Base-by-base conservation (phyloP, 2,113 vertebrate genomes). In the Centropus bengalensis region DNA sequence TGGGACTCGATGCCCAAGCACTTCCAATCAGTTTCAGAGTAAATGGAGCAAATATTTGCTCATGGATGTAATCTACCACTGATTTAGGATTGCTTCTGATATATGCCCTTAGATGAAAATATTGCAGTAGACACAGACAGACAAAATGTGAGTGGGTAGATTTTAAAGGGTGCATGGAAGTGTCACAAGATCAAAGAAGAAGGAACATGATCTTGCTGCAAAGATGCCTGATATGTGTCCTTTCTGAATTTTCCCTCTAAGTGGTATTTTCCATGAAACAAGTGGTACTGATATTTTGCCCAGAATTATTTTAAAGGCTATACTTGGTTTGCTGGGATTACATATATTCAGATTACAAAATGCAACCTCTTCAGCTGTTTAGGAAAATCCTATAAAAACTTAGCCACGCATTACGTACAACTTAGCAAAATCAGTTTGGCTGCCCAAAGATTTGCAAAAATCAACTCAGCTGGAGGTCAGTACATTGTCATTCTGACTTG, bases 1-100 rank as follows among this genome's bases (percentile, higher is more conserved):
- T 51, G 15, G 73, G 63, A 47, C 18, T 85, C 21, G 71, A 74
- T 89, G 63, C 20, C 23, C 26, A 38, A 79, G 51, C 26, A 80
- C 75, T 47, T 89, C 62, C 38, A 82, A 5, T 80, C 30, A 2
- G 12, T 87, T 80, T 26, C 30, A 54, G 32, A 96, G 59, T 77
- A 93, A 96, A 92, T 88, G 84, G 71, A 95, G 82, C 91, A 96
- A 97, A 97, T 95, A 95, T 96, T 95, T 96, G 89, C 79, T 77
- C 33, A 60, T 47, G 56, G 52, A 70, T 85, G 33, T 44, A 94
- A 85, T 85, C 71, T 80, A 42, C 44, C 12, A 40, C 51, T 67
- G 82, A 67, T 79, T 89, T 74, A 56, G 74, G 44, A 47, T 45
- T 86, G 66, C 45, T 94, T 82, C 42, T 82, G 44, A n/a, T 87